Evolutionary conservation across 2,888 invertebrate species (phyloP).

Genomic region (Suillia variegata): DNA sequence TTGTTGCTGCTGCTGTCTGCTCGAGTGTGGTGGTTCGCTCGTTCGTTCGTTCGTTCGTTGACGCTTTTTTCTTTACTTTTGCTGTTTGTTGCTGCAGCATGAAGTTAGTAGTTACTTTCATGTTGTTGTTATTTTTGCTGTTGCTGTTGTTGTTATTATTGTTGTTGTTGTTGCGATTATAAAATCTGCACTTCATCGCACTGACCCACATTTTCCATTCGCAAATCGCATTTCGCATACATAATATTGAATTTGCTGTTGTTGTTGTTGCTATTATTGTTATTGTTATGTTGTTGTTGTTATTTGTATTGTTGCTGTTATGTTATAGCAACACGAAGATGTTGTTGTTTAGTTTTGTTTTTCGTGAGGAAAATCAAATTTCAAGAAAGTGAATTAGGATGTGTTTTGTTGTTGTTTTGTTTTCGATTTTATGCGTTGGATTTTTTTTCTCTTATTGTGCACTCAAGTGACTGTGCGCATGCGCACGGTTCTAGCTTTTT

Average conservation of each 20-base stretch:
- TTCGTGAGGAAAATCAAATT: neutral
- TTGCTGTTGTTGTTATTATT: slow-evolving; percentile 5
- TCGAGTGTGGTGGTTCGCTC: neutral
- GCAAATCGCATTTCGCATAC: slow-evolving; percentile 24
- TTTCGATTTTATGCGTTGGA: no score
- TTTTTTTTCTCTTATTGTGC: no score
- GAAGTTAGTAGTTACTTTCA: neutral
- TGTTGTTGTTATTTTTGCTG: no score
- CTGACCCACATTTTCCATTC: slow-evolving; percentile 47
- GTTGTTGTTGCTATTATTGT: slow-evolving; percentile 7
- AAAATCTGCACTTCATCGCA: slow-evolving; percentile 52
- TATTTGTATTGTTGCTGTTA: no score
- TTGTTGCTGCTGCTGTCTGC: neutral
- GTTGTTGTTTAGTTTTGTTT: neutral
- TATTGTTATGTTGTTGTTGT: neutral
- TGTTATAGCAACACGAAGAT: neutral
- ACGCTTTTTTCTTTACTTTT: neutral
- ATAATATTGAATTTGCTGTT: slow-evolving; percentile 17
- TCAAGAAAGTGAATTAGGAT: neutral
- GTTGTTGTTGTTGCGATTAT: slow-evolving; percentile 30
- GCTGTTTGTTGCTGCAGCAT: neutral
- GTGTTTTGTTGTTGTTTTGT: slow-evolving; percentile 16
- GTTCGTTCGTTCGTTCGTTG: slow-evolving; percentile 15
- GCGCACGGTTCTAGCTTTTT: no score
- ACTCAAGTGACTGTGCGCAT: no score